Conservation (phyloP, 2,113 vertebrate genomes). For the Lepidothrix coronata region DNA sequence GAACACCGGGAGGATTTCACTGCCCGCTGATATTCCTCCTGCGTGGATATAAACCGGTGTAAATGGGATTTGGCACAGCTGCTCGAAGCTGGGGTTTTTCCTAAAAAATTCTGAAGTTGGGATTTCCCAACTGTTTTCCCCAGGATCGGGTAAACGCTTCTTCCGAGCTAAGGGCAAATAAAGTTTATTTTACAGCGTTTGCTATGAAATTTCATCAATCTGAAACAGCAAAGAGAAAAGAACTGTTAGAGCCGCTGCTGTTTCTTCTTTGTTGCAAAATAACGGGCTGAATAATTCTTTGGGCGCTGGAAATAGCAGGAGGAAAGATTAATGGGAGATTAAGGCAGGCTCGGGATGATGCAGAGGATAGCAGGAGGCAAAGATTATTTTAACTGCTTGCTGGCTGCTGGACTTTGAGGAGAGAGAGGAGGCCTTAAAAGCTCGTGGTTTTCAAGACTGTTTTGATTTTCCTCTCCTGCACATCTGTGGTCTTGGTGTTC, state of each 20-base stretch:
- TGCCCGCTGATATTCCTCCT: rapidly evolving
- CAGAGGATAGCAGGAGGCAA: background rate
- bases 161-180: rapidly evolving
- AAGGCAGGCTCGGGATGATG: background rate
- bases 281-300: background rate
- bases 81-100: rapidly evolving
- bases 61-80: background rate
- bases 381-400: background rate
- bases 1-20: background rate
- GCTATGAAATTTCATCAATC: rapidly evolving
- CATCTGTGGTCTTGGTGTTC: background rate
- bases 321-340: background rate
- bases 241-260: background rate
- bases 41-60: rapidly evolving
- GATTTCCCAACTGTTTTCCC: background rate
- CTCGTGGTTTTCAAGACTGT: background rate
- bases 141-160: background rate
- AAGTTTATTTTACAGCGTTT: background rate
- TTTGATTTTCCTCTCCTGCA: background rate
- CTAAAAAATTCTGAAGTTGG: rapidly evolving
- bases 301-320: background rate
- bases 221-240: background rate
- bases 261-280: background rate
- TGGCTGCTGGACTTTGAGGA: background rate
- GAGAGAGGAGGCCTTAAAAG: background rate